A percentile compares a stretch with the other conserved stretches of the same genome.
These are phyloP conservation scores for Rhopalosiphum padi DNA, from an alignment of 1,140 invertebrate genomes.

Conservation along the genomic window DNA sequence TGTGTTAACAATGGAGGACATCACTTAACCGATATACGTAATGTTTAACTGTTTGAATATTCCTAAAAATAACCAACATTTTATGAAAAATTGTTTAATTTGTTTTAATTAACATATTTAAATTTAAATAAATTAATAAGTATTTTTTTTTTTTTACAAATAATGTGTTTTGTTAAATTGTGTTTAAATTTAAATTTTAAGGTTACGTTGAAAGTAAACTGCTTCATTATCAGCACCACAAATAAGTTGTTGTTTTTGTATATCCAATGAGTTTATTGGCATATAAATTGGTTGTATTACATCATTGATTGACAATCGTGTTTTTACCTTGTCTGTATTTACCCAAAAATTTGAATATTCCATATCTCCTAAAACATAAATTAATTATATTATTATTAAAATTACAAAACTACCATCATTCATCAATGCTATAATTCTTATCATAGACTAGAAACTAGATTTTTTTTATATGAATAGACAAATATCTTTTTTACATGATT, in stretches of 20 bases:
- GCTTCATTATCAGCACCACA: conserved; percentile 54
- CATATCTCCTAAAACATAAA: conserved; percentile 22
- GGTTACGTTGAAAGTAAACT: conserved; percentile 39
- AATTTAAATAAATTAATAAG: not conserved
- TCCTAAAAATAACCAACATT: not conserved
- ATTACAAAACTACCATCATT: not conserved
- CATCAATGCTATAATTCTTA: not conserved
- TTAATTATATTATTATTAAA: not conserved
- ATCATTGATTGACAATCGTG: conserved; percentile 37
- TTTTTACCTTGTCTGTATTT: conserved; percentile 38
- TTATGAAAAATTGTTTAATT: not conserved
- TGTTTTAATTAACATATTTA: not conserved
- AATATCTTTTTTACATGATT: not conserved
- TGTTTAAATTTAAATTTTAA: conserved; percentile 39
- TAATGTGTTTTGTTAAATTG: not conserved
- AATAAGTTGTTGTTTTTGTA: conserved; percentile 52
- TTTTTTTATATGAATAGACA: too few relatives aligned
- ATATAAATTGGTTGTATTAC: conserved; percentile 44
- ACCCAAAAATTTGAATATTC: conserved; percentile 53
- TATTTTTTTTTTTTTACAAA: not conserved
- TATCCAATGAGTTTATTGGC: conserved; percentile 53
- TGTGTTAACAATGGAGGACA: too few relatives aligned
- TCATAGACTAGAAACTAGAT: not conserved
- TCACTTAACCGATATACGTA: too few relatives aligned
- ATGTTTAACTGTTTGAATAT: not conserved